phyloP scores from a whole-genome alignment of 2,888 invertebrate genomes.

The Acanthopleura granulata region DNA sequence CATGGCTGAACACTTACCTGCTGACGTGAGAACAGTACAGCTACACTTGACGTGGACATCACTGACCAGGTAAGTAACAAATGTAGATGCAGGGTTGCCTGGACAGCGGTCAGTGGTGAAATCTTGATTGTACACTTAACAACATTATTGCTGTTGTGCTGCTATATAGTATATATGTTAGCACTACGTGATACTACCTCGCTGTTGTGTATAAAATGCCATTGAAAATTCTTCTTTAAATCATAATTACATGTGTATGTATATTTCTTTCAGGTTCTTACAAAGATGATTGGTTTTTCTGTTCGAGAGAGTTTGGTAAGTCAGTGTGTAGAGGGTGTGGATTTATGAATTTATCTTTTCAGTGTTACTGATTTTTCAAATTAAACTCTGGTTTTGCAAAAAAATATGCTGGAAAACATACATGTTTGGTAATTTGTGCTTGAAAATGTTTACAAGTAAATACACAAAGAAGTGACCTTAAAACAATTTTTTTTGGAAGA shows the following conservation, averaged over 20 bases:
- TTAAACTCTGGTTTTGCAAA: too few species aligned
- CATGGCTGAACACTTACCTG: conserved; percentile 67
- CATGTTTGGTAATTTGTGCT: too few species aligned
- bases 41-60: conserved; percentile 62
- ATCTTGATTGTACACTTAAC: too few species aligned
- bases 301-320: conserved; percentile 47
- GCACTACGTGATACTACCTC: too few species aligned
- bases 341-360: not conserved
- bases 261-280: conserved; percentile 42
- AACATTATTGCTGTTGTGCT: not conserved
- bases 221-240: too few species aligned
- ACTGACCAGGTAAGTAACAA: conserved; percentile 60
- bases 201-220: too few species aligned
- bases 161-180: not conserved
- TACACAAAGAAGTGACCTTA: too few species aligned
- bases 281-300: conserved; percentile 56
- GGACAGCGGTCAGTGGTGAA: conserved; percentile 50
- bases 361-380: too few species aligned
- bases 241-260: not conserved
- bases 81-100: conserved; percentile 63
- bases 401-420: too few species aligned
- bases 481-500: too few species aligned
- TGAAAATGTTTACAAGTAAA: too few species aligned
- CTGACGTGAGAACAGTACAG: conserved; percentile 71
- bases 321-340: not conserved